Evolutionary conservation across 2,888 invertebrate genomes (phyloP).

Genomic region (Philopedon plagiatum): DNA sequence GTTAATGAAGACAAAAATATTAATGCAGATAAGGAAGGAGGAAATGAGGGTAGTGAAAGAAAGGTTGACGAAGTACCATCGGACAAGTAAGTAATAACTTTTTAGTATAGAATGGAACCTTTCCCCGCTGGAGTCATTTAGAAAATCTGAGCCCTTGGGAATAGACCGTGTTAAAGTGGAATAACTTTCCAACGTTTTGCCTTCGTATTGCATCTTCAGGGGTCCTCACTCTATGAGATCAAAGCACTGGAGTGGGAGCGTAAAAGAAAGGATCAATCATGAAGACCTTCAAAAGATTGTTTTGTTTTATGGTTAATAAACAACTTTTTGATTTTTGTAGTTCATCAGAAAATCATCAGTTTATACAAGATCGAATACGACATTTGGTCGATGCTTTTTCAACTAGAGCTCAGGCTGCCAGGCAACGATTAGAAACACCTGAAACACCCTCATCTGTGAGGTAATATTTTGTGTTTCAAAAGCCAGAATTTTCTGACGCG

Average conservation of each 20-base stretch:
- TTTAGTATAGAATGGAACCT: no score
- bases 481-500: no score
- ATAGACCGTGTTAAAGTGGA: no score
- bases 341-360: conserved; percentile 62
- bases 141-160: no score
- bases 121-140: no score
- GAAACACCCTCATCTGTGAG: conserved; percentile 75
- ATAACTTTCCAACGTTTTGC: no score
- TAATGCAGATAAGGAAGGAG: not conserved
- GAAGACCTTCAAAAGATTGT: no score
- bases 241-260: no score
- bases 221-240: no score
- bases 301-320: not conserved
- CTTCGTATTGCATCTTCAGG: no score
- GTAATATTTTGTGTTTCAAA: conserved; percentile 15
- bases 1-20: not conserved
- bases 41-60: conserved; percentile 9
- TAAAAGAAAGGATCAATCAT: no score
- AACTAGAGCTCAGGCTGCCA: conserved; percentile 73
- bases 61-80: conserved; percentile 20
- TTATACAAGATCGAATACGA: conserved; percentile 70
- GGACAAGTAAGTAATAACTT: conserved; percentile 37
- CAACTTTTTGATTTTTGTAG: not conserved
- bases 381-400: conserved; percentile 75
- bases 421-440: conserved; percentile 74